Conservation (phyloP, 64 coral and sea anemone species). For the Pachyseris speciosa region DNA sequence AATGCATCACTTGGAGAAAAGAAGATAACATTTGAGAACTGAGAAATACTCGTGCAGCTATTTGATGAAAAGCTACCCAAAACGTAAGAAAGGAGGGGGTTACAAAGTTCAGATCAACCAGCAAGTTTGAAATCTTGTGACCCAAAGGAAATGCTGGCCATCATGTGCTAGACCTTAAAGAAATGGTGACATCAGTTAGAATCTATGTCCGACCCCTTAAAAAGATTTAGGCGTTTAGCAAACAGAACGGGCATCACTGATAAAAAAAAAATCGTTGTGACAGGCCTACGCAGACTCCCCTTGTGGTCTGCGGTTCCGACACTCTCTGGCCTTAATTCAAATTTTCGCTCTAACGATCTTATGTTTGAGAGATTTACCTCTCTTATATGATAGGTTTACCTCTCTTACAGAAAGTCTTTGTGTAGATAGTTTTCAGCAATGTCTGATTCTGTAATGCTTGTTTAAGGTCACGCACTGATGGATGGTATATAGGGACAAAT, state of each 20-base stretch:
- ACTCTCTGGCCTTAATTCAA: too few relatives aligned
- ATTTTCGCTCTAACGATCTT: too few relatives aligned
- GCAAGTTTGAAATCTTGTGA: constrained; percentile 1
- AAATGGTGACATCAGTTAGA: neutral
- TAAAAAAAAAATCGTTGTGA: too few relatives aligned
- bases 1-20: constrained; percentile 33
- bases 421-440: too few relatives aligned
- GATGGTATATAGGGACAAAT: too few relatives aligned
- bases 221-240: constrained; percentile 14
- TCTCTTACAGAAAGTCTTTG: too few relatives aligned
- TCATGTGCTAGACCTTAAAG: constrained; percentile 38
- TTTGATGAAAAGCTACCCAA: constrained; percentile 16
- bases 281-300: too few relatives aligned
- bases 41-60: constrained; percentile 14
- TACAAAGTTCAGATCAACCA: constrained; percentile 29
- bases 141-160: constrained; percentile 2
- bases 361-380: too few relatives aligned
- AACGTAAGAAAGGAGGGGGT: neutral
- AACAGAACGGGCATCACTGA: neutral
- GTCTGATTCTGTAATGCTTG: too few relatives aligned
- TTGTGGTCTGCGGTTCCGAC: too few relatives aligned
- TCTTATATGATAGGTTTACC: too few relatives aligned
- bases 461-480: too few relatives aligned
- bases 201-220: constrained; percentile 22
- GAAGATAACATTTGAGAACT: constrained; percentile 36